phyloP scores from a whole-genome alignment of 2,113 vertebrate species.

The Spermophilus dauricus region DNA sequence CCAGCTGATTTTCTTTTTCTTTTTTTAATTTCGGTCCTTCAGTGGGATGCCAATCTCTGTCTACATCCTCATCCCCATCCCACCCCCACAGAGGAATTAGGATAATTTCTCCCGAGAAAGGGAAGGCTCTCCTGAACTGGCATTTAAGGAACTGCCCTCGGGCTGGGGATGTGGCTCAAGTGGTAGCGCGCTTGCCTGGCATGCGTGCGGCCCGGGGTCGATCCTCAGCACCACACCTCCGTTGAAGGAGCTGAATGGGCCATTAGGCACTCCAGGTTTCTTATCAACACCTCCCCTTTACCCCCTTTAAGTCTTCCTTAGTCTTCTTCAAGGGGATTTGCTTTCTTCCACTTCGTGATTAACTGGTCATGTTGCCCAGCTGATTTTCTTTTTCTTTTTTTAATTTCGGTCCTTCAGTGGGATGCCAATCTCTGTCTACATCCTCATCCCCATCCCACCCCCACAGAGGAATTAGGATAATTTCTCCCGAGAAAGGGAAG shows the following conservation, averaged over 20 bases:
- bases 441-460: not conserved
- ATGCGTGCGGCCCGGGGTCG: no score
- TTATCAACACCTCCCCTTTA: not conserved
- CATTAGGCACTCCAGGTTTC: not conserved
- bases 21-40: not conserved
- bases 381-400: not conserved
- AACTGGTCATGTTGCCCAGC: not conserved
- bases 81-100: not conserved
- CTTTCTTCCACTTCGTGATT: not conserved
- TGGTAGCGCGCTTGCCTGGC: no score
- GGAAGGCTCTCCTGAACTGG: not conserved
- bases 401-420: not conserved
- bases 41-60: not conserved
- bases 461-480: not conserved
- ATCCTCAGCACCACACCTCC: no score
- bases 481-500: not conserved
- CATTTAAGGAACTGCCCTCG: not conserved
- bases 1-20: not conserved
- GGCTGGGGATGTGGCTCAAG: no score
- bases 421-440: not conserved
- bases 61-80: not conserved
- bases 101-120: not conserved
- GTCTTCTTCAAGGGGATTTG: not conserved
- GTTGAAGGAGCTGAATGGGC: accelerated
- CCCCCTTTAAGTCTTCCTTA: not conserved